Conservation (phyloP, 2,888 invertebrate genomes). For the Cephus rjabovi region DNA sequence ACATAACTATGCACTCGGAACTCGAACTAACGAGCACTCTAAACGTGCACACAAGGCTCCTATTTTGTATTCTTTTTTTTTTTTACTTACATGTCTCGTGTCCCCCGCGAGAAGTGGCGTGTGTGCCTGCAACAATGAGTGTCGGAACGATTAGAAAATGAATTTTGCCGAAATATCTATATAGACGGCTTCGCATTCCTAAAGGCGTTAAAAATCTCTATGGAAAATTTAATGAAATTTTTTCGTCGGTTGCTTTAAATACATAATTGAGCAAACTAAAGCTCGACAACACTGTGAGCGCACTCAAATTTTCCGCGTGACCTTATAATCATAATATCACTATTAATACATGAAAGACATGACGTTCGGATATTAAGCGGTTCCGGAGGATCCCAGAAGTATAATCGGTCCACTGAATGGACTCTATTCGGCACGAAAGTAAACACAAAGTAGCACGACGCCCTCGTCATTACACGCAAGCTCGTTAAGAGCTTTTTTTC, state of each 20-base stretch:
- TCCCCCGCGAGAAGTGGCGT: conserved; percentile 74
- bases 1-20: neutral
- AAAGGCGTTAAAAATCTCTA: neutral
- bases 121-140: conserved; percentile 75
- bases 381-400: neutral
- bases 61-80: conserved; percentile 12
- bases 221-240: neutral
- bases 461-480: neutral
- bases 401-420: neutral
- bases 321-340: neutral
- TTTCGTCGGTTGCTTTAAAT: neutral
- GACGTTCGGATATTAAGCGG: neutral
- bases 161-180: neutral
- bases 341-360: neutral
- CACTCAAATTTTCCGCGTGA: neutral
- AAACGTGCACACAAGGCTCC: neutral
- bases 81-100: conserved; percentile 71
- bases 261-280: neutral
- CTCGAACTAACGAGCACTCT: neutral
- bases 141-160: conserved; percentile 51
- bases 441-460: neutral
- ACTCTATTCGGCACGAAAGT: neutral
- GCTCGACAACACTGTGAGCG: neutral
- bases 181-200: neutral
- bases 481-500: neutral